Evolutionary conservation across 1,140 invertebrate species (phyloP).

Genomic region (Lerema accius): DNA sequence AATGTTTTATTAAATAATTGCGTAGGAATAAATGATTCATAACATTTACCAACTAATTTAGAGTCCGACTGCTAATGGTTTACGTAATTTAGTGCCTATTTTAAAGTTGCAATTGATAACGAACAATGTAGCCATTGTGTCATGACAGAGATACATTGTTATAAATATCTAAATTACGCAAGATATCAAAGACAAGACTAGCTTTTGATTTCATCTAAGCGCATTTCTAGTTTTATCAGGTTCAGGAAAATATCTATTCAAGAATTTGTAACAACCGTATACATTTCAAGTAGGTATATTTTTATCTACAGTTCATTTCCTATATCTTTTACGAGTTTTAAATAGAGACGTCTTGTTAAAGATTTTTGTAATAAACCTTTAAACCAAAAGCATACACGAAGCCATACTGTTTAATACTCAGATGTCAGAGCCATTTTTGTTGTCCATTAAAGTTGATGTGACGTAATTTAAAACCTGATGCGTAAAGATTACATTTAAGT

Average conservation of each 20-base stretch:
- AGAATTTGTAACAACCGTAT: not conserved
- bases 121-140: constrained; percentile 72
- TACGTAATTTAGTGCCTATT: constrained; percentile 76
- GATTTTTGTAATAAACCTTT: too few relatives aligned
- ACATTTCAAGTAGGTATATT: too few relatives aligned
- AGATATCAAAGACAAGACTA: constrained; percentile 53
- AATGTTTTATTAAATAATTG: constrained; percentile 34
- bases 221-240: constrained; percentile 19
- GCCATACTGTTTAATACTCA: constrained; percentile 16
- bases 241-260: constrained; percentile 4
- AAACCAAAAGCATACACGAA: not conserved
- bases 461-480: constrained; percentile 30
- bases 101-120: constrained; percentile 71
- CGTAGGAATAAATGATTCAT: constrained; percentile 63
- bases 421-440: constrained; percentile 15
- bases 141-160: constrained; percentile 73
- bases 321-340: too few relatives aligned
- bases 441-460: constrained; percentile 12
- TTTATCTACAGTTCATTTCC: too few relatives aligned
- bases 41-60: constrained; percentile 67
- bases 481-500: constrained; percentile 25
- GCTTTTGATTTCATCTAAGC: constrained; percentile 27
- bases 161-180: constrained; percentile 65
- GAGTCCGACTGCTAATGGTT: constrained; percentile 59
- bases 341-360: too few relatives aligned